phyloP scores from a whole-genome alignment of 1,140 invertebrate genomes.

The Drosophila quadrilineata region DNA sequence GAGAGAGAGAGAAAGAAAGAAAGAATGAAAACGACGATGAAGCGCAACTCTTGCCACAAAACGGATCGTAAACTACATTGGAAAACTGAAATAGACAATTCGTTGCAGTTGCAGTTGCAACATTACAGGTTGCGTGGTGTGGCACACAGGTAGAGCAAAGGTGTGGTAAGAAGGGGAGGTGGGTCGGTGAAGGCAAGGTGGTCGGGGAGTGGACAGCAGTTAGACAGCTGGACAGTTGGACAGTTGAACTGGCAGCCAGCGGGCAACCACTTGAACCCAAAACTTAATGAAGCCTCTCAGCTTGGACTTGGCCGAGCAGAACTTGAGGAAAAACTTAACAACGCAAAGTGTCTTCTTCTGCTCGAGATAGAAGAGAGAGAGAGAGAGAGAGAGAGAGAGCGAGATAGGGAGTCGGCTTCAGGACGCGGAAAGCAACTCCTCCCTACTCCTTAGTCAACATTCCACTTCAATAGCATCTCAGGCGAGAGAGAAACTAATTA shows the following conservation, averaged over 20 bases:
- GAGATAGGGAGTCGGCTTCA: constrained; percentile 1
- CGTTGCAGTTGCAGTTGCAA: constrained; percentile 35
- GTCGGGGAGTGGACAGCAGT: not conserved
- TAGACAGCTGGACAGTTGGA: constrained; percentile 57
- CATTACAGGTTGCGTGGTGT: not conserved
- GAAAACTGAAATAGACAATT: constrained; percentile 77
- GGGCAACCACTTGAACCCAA: constrained; percentile 71
- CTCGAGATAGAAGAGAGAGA: constrained; percentile 8
- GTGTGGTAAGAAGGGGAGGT: not conserved
- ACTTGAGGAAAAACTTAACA: constrained; percentile 15
- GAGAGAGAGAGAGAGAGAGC: not conserved
- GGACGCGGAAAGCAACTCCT: not conserved
- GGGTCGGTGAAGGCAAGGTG: not conserved
- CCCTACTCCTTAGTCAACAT: not conserved
- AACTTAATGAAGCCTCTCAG: constrained; percentile 72
- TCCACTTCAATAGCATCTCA: not conserved
- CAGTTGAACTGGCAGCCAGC: constrained; percentile 52
- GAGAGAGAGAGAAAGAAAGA: constrained; percentile 43
- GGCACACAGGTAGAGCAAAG: not conserved
- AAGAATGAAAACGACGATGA: constrained; percentile 26
- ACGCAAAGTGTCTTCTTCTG: not conserved
- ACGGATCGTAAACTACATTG: constrained; percentile 73
- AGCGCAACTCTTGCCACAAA: constrained; percentile 47
- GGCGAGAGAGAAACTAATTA: constrained; percentile 63
- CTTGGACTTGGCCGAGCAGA: constrained; percentile 11